Percentiles rank a stretch among this genome's conserved stretches.
Evolutionary conservation across 2,797 vertebrate genomes (phyloP).

Genomic region (Micromesistius poutassou): DNA sequence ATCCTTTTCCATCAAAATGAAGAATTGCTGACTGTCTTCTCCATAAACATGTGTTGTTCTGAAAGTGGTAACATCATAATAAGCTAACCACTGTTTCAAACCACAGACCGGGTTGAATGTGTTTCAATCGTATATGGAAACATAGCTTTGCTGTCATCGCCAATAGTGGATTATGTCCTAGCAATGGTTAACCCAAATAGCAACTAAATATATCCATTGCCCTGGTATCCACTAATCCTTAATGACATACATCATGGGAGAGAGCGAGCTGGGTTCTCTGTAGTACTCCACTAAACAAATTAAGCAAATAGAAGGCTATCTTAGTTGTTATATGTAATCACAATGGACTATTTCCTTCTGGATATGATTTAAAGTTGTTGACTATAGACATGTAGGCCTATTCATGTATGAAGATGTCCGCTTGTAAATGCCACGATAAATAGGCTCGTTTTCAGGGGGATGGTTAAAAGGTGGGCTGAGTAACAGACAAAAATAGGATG

Average conservation of each 20-base stretch:
- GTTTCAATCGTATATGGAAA: background rate
- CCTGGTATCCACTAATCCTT: background rate
- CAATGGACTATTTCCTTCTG: background rate
- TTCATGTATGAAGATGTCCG: background rate
- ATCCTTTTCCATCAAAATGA: slow-evolving; percentile 1
- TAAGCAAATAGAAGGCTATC: background rate
- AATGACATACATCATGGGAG: background rate
- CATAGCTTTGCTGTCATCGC: background rate
- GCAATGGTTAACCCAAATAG: background rate
- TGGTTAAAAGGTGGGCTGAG: slow-evolving; percentile 15
- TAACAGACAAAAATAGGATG: slow-evolving; percentile 24
- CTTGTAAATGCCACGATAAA: slow-evolving; percentile 3
- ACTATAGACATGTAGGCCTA: background rate
- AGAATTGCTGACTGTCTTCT: background rate
- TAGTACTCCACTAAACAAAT: background rate
- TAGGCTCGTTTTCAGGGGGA: background rate
- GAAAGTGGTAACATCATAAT: background rate
- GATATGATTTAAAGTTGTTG: background rate
- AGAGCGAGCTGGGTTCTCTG: slow-evolving; percentile 15
- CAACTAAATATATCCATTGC: background rate
- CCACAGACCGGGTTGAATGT: background rate
- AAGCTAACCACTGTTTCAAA: background rate
- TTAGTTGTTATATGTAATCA: slow-evolving; percentile 12
- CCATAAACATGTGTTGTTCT: background rate
- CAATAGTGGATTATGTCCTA: background rate